A percentile compares a stretch with the other conserved stretches of the same genome.
Evolutionary conservation across 1,140 invertebrate genomes (phyloP).

Genomic region (Akabosia matsudoensis): DNA sequence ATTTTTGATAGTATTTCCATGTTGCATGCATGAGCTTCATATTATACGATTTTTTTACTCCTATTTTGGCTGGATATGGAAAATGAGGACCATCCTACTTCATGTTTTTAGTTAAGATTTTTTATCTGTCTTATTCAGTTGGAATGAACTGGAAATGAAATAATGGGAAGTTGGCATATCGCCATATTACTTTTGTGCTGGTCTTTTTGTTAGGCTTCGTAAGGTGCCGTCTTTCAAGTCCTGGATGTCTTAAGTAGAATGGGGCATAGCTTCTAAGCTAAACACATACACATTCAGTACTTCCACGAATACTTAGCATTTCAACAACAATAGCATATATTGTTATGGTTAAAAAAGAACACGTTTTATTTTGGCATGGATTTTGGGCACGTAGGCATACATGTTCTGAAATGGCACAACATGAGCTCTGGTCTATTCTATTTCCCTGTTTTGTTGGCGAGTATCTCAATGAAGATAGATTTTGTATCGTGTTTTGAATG

Average conservation of each 20-base stretch:
- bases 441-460: not conserved
- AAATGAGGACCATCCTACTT: slow-evolving; percentile 2
- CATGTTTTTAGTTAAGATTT: slow-evolving; percentile 21
- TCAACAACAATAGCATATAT: too few relatives aligned
- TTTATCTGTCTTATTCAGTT: slow-evolving; percentile 19
- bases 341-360: not conserved
- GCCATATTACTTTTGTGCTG: slow-evolving; percentile 21
- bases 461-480: not conserved
- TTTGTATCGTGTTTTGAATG: not conserved
- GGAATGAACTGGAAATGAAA: slow-evolving; percentile 22
- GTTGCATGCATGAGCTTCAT: too few relatives aligned
- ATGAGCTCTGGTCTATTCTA: not conserved
- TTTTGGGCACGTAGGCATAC: not conserved
- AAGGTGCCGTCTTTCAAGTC: too few relatives aligned
- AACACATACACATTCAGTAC: too few relatives aligned
- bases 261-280: too few relatives aligned
- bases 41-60: not conserved
- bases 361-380: not conserved
- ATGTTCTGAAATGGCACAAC: not conserved
- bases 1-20: too few relatives aligned
- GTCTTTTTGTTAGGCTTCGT: too few relatives aligned
- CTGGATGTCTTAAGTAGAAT: too few relatives aligned
- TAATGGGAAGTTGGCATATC: slow-evolving; percentile 13
- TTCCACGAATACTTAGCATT: too few relatives aligned
- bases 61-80: not conserved